Conservation (phyloP, 2,113 vertebrate species). For the Empidonax alnorum region DNA sequence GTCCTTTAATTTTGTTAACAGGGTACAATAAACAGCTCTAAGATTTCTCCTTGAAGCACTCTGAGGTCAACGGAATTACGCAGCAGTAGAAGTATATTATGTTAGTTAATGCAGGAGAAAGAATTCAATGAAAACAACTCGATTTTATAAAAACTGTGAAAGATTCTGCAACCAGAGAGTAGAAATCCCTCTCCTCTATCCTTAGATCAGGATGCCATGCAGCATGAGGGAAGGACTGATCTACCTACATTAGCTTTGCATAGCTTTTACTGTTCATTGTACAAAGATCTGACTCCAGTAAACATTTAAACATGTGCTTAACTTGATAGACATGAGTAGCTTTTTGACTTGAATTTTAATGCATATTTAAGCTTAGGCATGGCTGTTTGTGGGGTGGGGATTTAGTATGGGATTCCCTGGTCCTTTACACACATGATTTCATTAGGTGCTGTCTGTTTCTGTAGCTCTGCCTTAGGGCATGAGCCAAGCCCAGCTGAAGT, state of each 20-base stretch:
- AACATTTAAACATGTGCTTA: slow-evolving; percentile 37
- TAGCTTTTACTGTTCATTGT: neutral
- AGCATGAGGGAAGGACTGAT: neutral
- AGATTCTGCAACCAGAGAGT: neutral
- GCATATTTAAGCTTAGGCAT: slow-evolving; percentile 33
- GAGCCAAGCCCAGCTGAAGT: slow-evolving; percentile 30
- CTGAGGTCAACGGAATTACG: neutral
- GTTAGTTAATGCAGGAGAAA: neutral
- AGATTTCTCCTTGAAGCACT: neutral
- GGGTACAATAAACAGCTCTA: neutral
- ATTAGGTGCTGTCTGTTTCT: slow-evolving; percentile 54
- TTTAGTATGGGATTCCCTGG: slow-evolving; percentile 34
- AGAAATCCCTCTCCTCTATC: neutral
- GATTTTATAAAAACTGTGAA: neutral
- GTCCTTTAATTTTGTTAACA: neutral
- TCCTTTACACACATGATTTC: slow-evolving; percentile 47
- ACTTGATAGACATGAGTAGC: slow-evolving; percentile 3
- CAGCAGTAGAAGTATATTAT: neutral
- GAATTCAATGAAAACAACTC: neutral
- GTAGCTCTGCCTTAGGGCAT: slow-evolving; percentile 1
- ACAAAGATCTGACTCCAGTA: neutral
- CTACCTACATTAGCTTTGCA: neutral
- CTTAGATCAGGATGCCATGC: neutral
- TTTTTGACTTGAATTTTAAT: slow-evolving; percentile 46
- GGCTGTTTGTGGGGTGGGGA: slow-evolving; percentile 18